Conservation (phyloP, 2,888 invertebrate species). For the Matsumyia berberina region DNA sequence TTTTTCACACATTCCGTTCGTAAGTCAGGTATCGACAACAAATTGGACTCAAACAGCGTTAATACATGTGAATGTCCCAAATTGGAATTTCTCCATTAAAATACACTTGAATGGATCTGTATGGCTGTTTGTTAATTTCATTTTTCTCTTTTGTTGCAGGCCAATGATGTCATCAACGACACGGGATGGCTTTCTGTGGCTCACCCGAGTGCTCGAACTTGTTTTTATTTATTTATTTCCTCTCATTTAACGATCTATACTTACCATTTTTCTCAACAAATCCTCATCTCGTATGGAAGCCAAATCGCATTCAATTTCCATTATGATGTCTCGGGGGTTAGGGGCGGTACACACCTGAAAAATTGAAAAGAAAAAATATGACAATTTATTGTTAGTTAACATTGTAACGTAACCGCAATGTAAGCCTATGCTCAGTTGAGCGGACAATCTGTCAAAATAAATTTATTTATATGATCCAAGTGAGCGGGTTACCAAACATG, state of each 20-base stretch:
- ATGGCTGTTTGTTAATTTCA: conserved; percentile 28
- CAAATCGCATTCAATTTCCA: conserved; percentile 87
- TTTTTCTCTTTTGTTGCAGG: conserved; percentile 24
- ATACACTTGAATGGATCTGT: conserved; percentile 30
- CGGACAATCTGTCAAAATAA: conserved; percentile 69
- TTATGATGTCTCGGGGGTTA: conserved; percentile 68
- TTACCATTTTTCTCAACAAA: conserved; percentile 90
- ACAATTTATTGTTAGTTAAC: conserved; percentile 47
- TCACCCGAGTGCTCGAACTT: conserved; percentile 19
- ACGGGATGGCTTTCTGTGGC: conserved; percentile 15
- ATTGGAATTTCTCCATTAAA: conserved; percentile 44
- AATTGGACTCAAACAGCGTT: conserved; percentile 27
- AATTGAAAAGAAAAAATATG: conserved; percentile 28
- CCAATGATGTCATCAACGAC: conserved; percentile 66
- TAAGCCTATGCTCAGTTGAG: conserved; percentile 50
- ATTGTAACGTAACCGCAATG: conserved; percentile 68
- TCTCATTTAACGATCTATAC: conserved; percentile 71
- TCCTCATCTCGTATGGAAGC: conserved; percentile 91
- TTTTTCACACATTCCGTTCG: conserved; percentile 47
- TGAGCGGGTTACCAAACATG: conserved; percentile 53
- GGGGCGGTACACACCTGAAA: conserved; percentile 67
- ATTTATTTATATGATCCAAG: conserved; percentile 57
- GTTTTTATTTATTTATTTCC: conserved; percentile 31
- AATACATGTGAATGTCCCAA: conserved; percentile 41
- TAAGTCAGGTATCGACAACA: conserved; percentile 24